A percentile compares a stretch with the other conserved stretches of the same genome.
phyloP scores from a whole-genome alignment of 2,888 invertebrate genomes.

The Apamea monoglypha region DNA sequence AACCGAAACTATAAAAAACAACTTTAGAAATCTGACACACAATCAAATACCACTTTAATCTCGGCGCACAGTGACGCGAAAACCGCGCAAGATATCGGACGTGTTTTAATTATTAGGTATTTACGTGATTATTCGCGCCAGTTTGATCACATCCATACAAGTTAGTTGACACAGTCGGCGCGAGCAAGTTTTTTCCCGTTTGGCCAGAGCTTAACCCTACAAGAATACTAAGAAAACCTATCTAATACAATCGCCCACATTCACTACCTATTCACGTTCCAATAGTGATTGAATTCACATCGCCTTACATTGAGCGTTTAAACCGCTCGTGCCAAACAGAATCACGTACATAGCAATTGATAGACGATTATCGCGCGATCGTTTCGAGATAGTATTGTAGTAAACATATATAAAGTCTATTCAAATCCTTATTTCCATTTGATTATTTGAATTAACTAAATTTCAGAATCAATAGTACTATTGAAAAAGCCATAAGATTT shows the following conservation, averaged over 20 bases:
- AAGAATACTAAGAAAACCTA: neutral
- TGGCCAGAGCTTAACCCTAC: neutral
- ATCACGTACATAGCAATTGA: neutral
- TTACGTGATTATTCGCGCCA: neutral
- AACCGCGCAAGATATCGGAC: too few relatives aligned
- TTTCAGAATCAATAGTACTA: neutral
- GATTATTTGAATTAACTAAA: neutral
- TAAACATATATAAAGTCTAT: neutral
- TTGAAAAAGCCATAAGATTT: neutral
- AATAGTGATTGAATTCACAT: neutral
- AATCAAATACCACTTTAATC: constrained; percentile 6
- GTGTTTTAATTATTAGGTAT: neutral
- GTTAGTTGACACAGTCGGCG: neutral
- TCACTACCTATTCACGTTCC: neutral
- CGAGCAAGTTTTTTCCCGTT: neutral
- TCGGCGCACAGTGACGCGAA: neutral
- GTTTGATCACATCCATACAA: too few relatives aligned
- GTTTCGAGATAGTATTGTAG: neutral
- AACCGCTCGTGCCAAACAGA: neutral
- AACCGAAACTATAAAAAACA: constrained; percentile 3
- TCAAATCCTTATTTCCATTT: too few relatives aligned
- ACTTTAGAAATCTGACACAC: neutral
- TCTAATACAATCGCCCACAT: neutral
- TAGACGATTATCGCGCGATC: neutral
- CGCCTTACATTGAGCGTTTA: neutral